Evolutionary conservation across 1,140 invertebrate species (phyloP), one percentile per base, ranked within the genome.

Genomic region (Bombus waltoni): DNA sequence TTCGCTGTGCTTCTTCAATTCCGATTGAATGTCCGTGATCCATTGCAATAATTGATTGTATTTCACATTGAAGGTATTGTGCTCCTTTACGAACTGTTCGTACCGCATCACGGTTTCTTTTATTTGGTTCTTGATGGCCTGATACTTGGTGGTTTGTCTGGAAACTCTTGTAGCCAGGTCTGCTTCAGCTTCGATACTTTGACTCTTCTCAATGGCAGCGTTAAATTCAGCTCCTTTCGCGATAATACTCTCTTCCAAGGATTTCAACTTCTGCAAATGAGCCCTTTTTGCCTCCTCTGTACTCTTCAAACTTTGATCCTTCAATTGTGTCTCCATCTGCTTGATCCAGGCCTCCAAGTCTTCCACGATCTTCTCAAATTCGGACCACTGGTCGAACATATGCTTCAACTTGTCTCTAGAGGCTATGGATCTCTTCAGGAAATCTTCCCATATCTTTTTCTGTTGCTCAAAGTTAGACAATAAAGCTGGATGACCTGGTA

Each of bases 261-360:
- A 95, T 89, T 97, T 97, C 0, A 99, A 95, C 92, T 98, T 98
- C 65, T 97, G 96, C 44, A 99, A 96, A 95, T 99, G 98, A 25
- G 95, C 94, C 84, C 97, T 95, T 94, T 99, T 99, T 1, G 98
- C 96, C 85, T 97, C 97, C 35, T 98, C 96, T 11, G 97, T 98
- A 92, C 97, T 98, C 93, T 98, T 98, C 10, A 99, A 95, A 89
- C 98, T 98, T 94, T 98, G 98, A 94, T 99, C 98, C 94, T 98
- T 98, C 0, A 99, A 96, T 93, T 98, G 96, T 72, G 96, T 96
- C 95, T 99, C 98, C 92, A 97, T 97, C 66, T 97, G 96, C 92
- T 98, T 98, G 28, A 98, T 95, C 98, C 98, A 99, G 71, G 96
- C 95, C 89, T 97, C 97, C 3, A 99, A 95, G 86, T 96, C 95